A percentile compares a stretch with the other conserved stretches of the same genome.
Evolutionary conservation across 1,140 invertebrate species (phyloP).

Genomic region (Drosophila miranda): DNA sequence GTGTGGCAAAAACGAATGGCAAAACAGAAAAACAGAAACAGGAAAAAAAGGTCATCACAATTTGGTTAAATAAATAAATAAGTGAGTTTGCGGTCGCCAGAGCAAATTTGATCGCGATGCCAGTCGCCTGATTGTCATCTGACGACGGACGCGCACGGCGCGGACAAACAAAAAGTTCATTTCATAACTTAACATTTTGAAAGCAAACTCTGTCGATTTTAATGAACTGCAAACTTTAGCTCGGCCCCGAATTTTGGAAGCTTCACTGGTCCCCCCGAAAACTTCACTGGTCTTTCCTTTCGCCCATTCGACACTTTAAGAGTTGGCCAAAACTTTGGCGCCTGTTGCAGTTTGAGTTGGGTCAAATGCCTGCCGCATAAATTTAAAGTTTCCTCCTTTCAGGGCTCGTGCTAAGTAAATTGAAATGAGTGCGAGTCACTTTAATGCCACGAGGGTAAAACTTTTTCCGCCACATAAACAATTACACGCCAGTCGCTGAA

Average conservation of each 20-base stretch:
- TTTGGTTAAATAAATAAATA: slow-evolving; percentile 50
- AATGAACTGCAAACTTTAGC: slow-evolving; percentile 48
- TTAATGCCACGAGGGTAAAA: slow-evolving; percentile 50
- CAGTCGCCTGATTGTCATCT: slow-evolving; percentile 25
- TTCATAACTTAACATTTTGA: slow-evolving; percentile 47
- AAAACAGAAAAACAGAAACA: not conserved
- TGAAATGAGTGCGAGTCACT: slow-evolving; percentile 66
- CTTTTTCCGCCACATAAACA: slow-evolving; percentile 26
- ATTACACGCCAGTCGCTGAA: slow-evolving; percentile 49
- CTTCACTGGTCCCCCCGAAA: not conserved
- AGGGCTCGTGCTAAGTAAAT: slow-evolving; percentile 57
- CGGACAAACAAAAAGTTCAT: slow-evolving; percentile 18
- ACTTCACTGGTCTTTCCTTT: slow-evolving; percentile 15
- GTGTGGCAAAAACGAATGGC: slow-evolving; percentile 7
- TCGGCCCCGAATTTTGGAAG: not conserved
- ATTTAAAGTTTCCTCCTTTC: slow-evolving; percentile 48
- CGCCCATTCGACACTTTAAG: slow-evolving; percentile 53
- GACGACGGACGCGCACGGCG: not conserved
- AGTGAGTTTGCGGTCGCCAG: slow-evolving; percentile 31
- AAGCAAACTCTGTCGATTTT: slow-evolving; percentile 28
- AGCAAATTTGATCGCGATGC: slow-evolving; percentile 34
- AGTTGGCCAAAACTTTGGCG: slow-evolving; percentile 33
- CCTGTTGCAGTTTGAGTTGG: slow-evolving; percentile 49
- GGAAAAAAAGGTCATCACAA: slow-evolving; percentile 4
- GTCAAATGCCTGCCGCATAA: slow-evolving; percentile 45